Evolutionary conservation across 2,888 invertebrate genomes (phyloP), one percentile per base, ranked within the genome.

Genomic region (Dicyrtoma fusca): DNA sequence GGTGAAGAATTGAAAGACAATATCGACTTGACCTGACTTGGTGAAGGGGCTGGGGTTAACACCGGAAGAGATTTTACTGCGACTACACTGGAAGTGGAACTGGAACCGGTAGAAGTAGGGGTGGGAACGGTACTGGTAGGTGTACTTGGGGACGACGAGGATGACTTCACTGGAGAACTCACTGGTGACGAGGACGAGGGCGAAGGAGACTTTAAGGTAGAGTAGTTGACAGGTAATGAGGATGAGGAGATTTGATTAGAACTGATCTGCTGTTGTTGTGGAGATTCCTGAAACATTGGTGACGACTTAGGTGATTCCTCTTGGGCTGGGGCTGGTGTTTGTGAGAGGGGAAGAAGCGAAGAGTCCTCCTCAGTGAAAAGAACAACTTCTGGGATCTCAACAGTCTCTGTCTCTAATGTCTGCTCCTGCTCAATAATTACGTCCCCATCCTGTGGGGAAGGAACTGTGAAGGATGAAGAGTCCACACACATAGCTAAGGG

Each of bases 371-470:
- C n/a, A n/a, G n/a, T 14, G 17, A 17, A 49, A 49, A 49, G 59
- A 34, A 34, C 17, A 26, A 59, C 25, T n/a, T 59, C 34, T 17
- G 42, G 44, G 42, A 61, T 61, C 14, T 61, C 61, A 4, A 61
- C 61, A 61, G 26, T 42, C 61, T 42, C 42, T 11, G 57, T 57
- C 26, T 57, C 57, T 34, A 34, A 3, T 5, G 8, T 8, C 10
- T 23, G 26, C 5, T 17, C 42, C 19, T 61, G 42, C 42, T 66
- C 66, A 26, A 51, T 51, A 21, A 66, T 53, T 1, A 51, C 19
- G 8, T 51, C 53, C 11, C 17, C 49, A 34, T 51, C 51, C 17
- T 66, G 53, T 5, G 66, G 66, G 5, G 66, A 66, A 5, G 66
- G 53, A 51, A 66, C 51, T 47, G 49, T 23, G n/a, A 26, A 26